Evolutionary conservation across 2,113 vertebrate genomes (phyloP).

Genomic region (Elanus axillaris): DNA sequence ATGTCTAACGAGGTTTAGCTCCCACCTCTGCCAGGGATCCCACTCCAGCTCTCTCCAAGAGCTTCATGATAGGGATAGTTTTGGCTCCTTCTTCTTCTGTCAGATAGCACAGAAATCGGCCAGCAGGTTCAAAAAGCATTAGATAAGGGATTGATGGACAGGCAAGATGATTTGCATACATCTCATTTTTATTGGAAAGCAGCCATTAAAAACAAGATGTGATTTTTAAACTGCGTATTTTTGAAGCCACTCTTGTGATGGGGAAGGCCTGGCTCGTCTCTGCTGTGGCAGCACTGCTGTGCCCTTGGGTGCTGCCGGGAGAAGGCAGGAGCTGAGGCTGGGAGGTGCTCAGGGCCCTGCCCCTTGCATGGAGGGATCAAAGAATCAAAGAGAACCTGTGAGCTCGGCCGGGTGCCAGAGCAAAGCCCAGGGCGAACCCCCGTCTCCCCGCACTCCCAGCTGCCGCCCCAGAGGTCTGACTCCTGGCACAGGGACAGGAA

Average conservation of each 20-base stretch:
- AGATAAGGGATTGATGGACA: background rate
- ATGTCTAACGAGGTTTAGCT: slow-evolving; percentile 44
- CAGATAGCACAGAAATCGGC: background rate
- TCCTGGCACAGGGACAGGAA: slow-evolving; percentile 52
- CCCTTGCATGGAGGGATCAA: background rate
- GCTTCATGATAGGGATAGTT: background rate
- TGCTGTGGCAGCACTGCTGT: too few relatives aligned
- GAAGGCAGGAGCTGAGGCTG: background rate
- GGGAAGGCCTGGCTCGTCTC: background rate
- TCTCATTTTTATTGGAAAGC: background rate
- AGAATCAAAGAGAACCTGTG: background rate
- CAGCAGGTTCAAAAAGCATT: background rate
- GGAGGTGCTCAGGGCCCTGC: background rate
- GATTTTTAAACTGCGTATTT: background rate
- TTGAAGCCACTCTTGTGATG: background rate
- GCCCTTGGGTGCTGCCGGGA: background rate
- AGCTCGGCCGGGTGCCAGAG: background rate
- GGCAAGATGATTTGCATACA: background rate
- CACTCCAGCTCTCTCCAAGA: background rate
- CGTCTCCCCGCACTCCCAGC: slow-evolving; percentile 12
- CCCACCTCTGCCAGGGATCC: background rate
- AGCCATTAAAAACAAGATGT: background rate
- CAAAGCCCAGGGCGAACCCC: background rate
- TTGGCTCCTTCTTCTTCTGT: background rate
- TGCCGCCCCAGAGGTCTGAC: slow-evolving; percentile 1